Evolutionary conservation across 2,888 invertebrate genomes (phyloP), one percentile per base, ranked within the genome.

Genomic region (Coelopa pilipes): DNA sequence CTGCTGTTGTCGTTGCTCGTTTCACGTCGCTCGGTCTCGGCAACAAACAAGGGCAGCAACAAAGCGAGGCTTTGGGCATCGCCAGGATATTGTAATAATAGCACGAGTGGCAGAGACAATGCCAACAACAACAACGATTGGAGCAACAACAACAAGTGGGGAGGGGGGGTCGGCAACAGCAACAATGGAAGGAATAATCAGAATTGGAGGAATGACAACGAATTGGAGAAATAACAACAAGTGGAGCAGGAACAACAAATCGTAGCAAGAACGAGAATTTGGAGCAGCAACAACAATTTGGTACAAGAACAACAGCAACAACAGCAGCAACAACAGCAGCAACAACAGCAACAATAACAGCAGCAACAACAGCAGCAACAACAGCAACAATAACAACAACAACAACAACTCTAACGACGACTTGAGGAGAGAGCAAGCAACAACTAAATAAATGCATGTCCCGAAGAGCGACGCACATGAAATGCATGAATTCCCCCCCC

Each of bases 401-500:
- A 65, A 49, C 12, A n/a, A 12, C 15, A 65, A 47, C n/a, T 12
- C 24, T 17, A 34, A 67, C 45, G 53, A 57, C 13, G 47, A 55
- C 68, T 45, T 34, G 34, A 34, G 7, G 34, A 34, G 2, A 34
- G 34, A 34, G 7, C 34, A 34, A 34, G 34, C 4, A 57, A 68
- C 46, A 65, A 65, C 68, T 55, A 68, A 68, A 68, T 68, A 68
- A 68, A 68, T 68, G 45, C 55, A 45, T 65, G 47, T 45, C 65
- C 65, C 19, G 17, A 45, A 65, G 65, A 19, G 46, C 65, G 9
- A 12, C 19, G 57, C 19, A n/a, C 45, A 13, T 11, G 46, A 65
- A 19, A 46, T 65, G 65, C 17, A 47, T 65, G 24, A 34, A 34
- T 34, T 34, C 34, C 34, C 34, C 7, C 34, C 7, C 34, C 2